phyloP scores from a whole-genome alignment of 2,888 invertebrate species.

The Sepiola atlantica region DNA sequence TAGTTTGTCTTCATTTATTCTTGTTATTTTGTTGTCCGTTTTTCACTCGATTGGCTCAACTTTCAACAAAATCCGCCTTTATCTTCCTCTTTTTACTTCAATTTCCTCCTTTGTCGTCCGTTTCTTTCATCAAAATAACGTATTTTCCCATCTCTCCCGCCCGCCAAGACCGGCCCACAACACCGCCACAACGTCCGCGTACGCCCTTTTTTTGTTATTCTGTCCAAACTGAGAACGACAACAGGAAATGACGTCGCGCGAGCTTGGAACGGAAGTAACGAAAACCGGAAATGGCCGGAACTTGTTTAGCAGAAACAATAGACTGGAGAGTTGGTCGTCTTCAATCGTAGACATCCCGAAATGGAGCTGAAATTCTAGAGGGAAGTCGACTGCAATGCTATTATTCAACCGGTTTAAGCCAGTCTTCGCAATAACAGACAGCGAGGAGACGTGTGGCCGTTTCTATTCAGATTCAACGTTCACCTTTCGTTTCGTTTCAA shows the following conservation, averaged over 20 bases:
- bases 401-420: neutral
- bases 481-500: constrained; percentile 15
- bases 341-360: neutral
- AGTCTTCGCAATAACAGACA: neutral
- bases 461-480: neutral
- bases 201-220: neutral
- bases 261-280: constrained; percentile 18
- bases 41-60: neutral
- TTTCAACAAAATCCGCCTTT: neutral
- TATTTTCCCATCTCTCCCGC: neutral
- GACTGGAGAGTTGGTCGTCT: neutral
- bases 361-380: neutral
- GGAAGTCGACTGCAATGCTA: neutral
- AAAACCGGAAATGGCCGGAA: constrained; percentile 1
- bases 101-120: neutral
- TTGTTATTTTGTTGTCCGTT: neutral
- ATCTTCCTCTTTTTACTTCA: neutral
- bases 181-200: neutral
- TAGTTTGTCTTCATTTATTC: neutral
- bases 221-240: neutral
- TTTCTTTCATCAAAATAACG: neutral
- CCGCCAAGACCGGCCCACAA: too few species aligned
- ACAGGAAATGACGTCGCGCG: neutral
- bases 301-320: constrained; percentile 32
- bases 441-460: neutral